Base-by-base conservation (phyloP, 1,140 invertebrate species). In the Limonius californicus region DNA sequence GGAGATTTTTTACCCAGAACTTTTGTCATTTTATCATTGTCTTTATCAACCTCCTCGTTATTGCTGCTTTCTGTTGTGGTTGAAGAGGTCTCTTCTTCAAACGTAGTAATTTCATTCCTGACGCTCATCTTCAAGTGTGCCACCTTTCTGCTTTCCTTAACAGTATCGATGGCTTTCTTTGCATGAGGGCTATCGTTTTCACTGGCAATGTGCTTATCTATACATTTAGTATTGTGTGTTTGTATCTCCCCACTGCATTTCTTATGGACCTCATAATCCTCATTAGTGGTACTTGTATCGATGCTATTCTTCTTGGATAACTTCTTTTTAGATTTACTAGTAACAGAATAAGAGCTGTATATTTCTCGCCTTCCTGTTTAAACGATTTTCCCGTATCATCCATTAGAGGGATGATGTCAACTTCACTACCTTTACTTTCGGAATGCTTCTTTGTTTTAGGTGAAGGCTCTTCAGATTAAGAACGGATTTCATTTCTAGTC, bases 1-100 rank as follows among this genome's bases (percentile, higher is more conserved):
- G 53, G 53, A 4, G 27, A 55, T 55, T 32, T 55, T 32, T 55
- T 55, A 3, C 53, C 53, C 30, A 2, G n/a, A 27, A 7, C 7
- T 32, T 55, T 14, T 47, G 8, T 30, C 55, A 15, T 8, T 54
- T 16, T 39, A 18, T 35, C 27, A 39, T 19, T 39, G 19, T 63
- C n/a, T 68, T 74, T 76, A 18, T 75, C 72, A 30, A 64, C 62
- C 58, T 76, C 74, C 14, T 73, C 72, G 47, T 70, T 70, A 63
- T 71, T 74, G 54, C 64, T 69, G 43, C 85, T 86, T 69, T 89
- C 87, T 9, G 87, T 89, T 4, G 87, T 89, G 0, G 87, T 88
- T 0, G 88, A 89, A 9, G 86, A 89, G 1, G 85, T 85, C 66
- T 89, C 87, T 69, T 88, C 86, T 71, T 87, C 85, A 27, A 27